These are phyloP conservation scores for Ceyx erithaca DNA, from an alignment of 2,797 vertebrate species.

Conservation along the genomic window DNA sequence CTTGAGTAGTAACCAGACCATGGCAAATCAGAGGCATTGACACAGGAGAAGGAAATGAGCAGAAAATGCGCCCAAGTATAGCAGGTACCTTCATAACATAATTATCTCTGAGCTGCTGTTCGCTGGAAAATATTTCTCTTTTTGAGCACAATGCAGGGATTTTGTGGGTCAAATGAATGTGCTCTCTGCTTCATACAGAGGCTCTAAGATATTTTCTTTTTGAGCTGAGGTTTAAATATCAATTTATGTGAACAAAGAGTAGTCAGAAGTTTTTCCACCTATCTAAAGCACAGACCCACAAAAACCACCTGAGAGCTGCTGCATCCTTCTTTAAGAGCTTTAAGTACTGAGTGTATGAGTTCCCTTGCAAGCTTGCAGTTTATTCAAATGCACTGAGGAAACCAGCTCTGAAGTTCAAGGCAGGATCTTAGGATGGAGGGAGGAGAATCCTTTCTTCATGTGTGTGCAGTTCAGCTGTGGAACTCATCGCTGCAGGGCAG, in stretches of 20 bases:
- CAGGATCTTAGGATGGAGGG: neutral
- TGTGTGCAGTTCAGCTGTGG: neutral
- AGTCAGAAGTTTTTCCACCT: neutral
- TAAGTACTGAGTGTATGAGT: neutral
- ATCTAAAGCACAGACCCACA: neutral
- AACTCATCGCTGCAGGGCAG: neutral
- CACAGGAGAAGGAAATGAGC: neutral
- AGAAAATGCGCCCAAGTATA: neutral
- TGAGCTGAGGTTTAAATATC: neutral
- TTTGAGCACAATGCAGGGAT: neutral
- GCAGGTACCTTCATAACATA: neutral
- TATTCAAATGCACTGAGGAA: neutral
- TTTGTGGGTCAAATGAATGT: neutral
- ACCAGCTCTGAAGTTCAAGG: neutral
- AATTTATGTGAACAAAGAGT: neutral
- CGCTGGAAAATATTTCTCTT: neutral
- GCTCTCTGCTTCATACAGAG: neutral
- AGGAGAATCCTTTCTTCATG: neutral
- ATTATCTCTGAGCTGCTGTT: neutral
- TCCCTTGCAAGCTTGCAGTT: neutral
- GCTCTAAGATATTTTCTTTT: neutral
- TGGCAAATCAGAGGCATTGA: fast-evolving
- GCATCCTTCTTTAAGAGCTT: neutral
- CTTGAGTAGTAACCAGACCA: neutral
- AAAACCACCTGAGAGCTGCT: neutral